These are phyloP conservation scores for Podarcis raffonei DNA, from an alignment of 2,113 vertebrate genomes.

Conservation along the genomic window DNA sequence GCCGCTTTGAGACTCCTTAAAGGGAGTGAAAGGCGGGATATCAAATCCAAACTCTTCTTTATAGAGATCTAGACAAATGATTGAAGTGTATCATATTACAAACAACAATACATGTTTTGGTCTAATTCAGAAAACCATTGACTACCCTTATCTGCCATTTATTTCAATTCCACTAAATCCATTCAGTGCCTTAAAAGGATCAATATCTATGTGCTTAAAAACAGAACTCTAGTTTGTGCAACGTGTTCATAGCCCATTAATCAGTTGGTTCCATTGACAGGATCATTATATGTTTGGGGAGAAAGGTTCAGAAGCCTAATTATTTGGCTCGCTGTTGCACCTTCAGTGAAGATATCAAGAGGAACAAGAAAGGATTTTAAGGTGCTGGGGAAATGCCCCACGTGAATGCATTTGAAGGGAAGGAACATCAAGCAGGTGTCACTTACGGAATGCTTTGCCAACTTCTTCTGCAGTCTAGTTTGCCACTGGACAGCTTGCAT, in stretches of 20 bases:
- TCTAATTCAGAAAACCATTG: not conserved
- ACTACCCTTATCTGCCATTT: not conserved
- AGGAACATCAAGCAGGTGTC: not conserved
- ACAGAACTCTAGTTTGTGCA: conserved; percentile 8
- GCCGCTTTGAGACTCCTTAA: no score
- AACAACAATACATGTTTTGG: conserved; percentile 28
- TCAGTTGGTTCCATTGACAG: conserved; percentile 12
- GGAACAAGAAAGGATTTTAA: conserved; percentile 26
- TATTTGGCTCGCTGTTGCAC: not conserved
- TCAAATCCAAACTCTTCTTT: no score
- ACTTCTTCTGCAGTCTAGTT: conserved; percentile 84
- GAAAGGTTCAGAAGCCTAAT: conserved; percentile 8
- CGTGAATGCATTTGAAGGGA: conserved; percentile 17
- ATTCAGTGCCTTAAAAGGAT: conserved; percentile 8
- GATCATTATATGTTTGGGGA: conserved; percentile 20
- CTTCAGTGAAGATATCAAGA: conserved; percentile 29
- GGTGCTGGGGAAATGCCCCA: conserved; percentile 1
- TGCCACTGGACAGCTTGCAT: conserved; percentile 99
- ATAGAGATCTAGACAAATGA: not conserved
- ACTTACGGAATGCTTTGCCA: conserved; percentile 86
- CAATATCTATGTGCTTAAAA: conserved; percentile 25
- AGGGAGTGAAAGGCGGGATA: no score
- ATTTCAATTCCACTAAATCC: not conserved
- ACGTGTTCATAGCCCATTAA: conserved; percentile 37
- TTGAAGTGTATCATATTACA: conserved; percentile 10